Evolutionary conservation across 2,888 invertebrate species (phyloP).

Genomic region (Andrena trimmerana): DNA sequence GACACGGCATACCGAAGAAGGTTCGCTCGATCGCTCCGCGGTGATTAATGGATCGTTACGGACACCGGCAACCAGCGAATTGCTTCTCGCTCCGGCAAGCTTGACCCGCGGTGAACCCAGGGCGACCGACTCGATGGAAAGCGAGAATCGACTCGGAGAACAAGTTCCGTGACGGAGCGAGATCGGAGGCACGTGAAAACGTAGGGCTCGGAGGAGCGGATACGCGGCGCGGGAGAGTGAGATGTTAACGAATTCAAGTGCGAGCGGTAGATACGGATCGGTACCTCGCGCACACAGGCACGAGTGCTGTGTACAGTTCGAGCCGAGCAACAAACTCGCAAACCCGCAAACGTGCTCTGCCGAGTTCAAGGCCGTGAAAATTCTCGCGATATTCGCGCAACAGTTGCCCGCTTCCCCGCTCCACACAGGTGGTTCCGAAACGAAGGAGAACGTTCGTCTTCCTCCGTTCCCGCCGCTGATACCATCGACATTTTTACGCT

Average conservation of each 20-base stretch:
- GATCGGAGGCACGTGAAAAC: slow-evolving; percentile 16
- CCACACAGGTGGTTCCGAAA: slow-evolving; percentile 11
- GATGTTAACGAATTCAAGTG: slow-evolving; percentile 38
- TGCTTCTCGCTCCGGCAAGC: slow-evolving; percentile 46
- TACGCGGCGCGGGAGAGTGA: slow-evolving; percentile 2
- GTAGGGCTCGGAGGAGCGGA: neutral
- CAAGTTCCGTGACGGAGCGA: slow-evolving; percentile 9
- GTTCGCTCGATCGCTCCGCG: slow-evolving; percentile 49
- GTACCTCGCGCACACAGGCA: neutral
- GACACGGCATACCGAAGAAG: slow-evolving; percentile 33
- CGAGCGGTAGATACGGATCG: slow-evolving; percentile 35
- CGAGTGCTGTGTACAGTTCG: neutral
- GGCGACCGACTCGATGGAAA: slow-evolving; percentile 44
- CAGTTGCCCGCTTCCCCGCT: slow-evolving; percentile 33
- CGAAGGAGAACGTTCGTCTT: neutral
- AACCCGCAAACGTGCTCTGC: slow-evolving; percentile 30
- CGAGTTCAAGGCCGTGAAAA: slow-evolving; percentile 63
- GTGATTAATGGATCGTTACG: slow-evolving; percentile 61
- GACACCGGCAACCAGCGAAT: slow-evolving; percentile 44
- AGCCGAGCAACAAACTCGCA: slow-evolving; percentile 8
- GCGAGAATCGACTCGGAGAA: slow-evolving; percentile 44
- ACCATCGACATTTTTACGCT: neutral
- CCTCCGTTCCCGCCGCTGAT: neutral
- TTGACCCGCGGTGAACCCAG: slow-evolving; percentile 51
- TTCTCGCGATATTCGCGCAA: slow-evolving; percentile 49